Base-by-base conservation (phyloP, 1,140 invertebrate species). In the Cepaea nemoralis region DNA sequence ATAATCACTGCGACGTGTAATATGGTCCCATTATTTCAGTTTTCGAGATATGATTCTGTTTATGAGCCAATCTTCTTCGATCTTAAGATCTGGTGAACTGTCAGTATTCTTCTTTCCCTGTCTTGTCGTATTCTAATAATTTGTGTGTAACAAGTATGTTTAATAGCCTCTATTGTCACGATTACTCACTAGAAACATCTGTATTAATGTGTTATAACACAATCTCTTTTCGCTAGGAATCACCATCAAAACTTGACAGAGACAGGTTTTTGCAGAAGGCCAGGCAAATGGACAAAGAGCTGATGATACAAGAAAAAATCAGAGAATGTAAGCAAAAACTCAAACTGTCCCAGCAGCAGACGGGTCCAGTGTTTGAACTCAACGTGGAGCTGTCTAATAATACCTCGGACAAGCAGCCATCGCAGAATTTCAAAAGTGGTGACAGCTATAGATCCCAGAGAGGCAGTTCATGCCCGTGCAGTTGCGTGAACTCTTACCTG, bases 291-390 rank as follows among this genome's bases (percentile, higher is more conserved):
- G 55, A 86, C 50, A 86, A 85, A 67, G 89, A 89, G 78, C 75
- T 78, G 35, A 86, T 88, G 31, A 90, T 88, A 16, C 77, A 87
- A 31, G 86, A 89, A 67, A 90, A 90, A 77, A 80, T 90, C 40
- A 80, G 83, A 27, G 86, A 90, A 33, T 85, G 88, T 40, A 89
- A 89, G 75, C 85, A 87, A 83, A 87, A 85, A 85, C 75, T 88
- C 35, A 82, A 80, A 37, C 82, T 82, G 74, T 87, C 86, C 19
- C 84, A 82, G 40, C 79, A 42, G 80, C 79, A 77, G 70, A 81
- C 19, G 55, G 31, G 45, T 24, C 5, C 42, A 5, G 3, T 37
- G 37, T 31, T 45, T 42, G 39, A 27, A 74, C 19, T 10, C 5
- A 40, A 33, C 33, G 6, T 33, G 5, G 67, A 8, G 19, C 42